phyloP scores from a whole-genome alignment of 2,797 vertebrate species.

The Sebastolobus alascanus region DNA sequence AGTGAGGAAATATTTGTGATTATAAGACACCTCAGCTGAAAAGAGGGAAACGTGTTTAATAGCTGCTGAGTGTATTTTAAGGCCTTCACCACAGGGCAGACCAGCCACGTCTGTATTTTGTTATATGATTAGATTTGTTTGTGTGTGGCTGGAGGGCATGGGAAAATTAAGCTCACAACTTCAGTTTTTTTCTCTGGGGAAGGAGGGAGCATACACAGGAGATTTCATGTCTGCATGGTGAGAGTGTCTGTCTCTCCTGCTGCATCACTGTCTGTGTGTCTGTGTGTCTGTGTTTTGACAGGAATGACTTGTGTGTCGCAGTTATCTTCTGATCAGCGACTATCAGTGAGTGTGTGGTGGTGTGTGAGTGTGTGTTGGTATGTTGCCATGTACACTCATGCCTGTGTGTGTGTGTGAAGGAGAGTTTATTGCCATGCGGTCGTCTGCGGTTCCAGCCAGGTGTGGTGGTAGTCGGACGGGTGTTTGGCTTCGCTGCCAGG shows the following conservation, averaged over 20 bases:
- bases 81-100: constrained; percentile 40
- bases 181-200: constrained; percentile 11
- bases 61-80: constrained; percentile 41
- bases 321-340: constrained; percentile 50
- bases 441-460: constrained; percentile 76
- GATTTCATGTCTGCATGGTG: constrained; percentile 20
- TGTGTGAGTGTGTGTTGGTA: constrained; percentile 39
- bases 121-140: constrained; percentile 50
- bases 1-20: constrained; percentile 28
- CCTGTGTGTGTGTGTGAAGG: constrained; percentile 18
- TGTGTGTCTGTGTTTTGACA: constrained; percentile 56
- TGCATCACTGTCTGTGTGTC: constrained; percentile 48
- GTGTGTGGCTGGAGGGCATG: constrained; percentile 38
- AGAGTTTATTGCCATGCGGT: constrained; percentile 54
- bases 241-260: constrained; percentile 27
- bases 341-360: constrained; percentile 24
- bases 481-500: constrained; percentile 52
- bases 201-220: neutral
- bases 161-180: constrained; percentile 51
- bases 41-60: constrained; percentile 3
- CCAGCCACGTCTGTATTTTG: constrained; percentile 51
- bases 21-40: constrained; percentile 24
- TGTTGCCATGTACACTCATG: constrained; percentile 42
- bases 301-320: constrained; percentile 39
- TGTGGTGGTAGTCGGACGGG: constrained; percentile 61